Evolutionary conservation across 2,888 invertebrate genomes (phyloP).

Genomic region (Argynnis bischoffii): DNA sequence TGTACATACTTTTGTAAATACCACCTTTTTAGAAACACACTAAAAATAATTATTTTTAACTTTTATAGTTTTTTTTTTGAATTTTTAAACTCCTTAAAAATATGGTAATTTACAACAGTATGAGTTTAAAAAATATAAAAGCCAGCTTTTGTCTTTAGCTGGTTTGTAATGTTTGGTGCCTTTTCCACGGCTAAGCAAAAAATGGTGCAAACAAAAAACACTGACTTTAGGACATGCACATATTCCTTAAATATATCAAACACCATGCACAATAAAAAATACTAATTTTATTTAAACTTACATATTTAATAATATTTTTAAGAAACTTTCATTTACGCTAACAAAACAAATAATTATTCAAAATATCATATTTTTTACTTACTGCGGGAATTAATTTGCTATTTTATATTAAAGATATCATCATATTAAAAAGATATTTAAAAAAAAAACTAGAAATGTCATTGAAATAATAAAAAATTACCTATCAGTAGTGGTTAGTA

Average conservation of each 20-base stretch:
- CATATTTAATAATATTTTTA: too few relatives aligned
- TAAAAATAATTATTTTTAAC: not conserved
- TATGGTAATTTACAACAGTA: not conserved
- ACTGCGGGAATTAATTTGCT: too few relatives aligned
- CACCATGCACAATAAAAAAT: slow-evolving; percentile 17
- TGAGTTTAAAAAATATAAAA: not conserved
- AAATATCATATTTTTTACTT: too few relatives aligned
- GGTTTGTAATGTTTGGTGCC: slow-evolving; percentile 24
- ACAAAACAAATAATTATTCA: too few relatives aligned
- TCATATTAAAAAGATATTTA: too few relatives aligned
- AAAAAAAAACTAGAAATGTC: too few relatives aligned
- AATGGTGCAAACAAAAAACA: slow-evolving; percentile 59
- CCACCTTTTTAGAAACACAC: not conserved
- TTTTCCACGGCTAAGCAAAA: slow-evolving; percentile 60
- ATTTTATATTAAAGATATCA: not conserved
- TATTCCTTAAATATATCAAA: slow-evolving; percentile 13
- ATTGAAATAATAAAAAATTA: too few relatives aligned
- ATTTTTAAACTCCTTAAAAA: not conserved
- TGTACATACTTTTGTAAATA: not conserved
- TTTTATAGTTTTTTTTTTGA: not conserved
- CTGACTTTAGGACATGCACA: slow-evolving; percentile 40
- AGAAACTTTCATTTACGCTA: too few relatives aligned
- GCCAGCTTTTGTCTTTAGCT: slow-evolving; percentile 7
- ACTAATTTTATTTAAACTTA: too few relatives aligned
- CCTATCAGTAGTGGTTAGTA: too few relatives aligned